Conservation (phyloP, 2,797 vertebrate species). For the Chaetophractus vellerosus region DNA sequence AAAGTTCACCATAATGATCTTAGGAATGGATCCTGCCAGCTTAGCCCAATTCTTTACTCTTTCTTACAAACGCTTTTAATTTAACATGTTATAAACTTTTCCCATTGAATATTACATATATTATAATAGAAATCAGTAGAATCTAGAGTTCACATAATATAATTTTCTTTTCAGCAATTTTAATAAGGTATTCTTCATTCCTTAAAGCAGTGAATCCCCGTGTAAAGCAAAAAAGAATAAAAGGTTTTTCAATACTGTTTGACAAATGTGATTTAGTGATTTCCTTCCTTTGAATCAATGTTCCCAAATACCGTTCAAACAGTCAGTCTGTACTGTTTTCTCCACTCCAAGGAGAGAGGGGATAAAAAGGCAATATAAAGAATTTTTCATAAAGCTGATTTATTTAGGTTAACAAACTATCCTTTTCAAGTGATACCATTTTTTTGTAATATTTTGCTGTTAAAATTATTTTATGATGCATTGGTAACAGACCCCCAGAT, state of each 20-base stretch:
- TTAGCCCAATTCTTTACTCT: not conserved
- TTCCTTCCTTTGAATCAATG: not conserved
- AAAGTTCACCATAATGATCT: not conserved
- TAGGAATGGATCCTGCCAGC: not conserved
- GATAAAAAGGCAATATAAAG: not conserved
- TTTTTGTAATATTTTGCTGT: conserved; percentile 23
- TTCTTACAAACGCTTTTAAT: conserved; percentile 18
- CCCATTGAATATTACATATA: not conserved
- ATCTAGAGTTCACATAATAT: not conserved
- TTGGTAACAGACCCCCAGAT: not conserved
- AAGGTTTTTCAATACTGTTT: conserved; percentile 12
- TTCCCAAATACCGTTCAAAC: not conserved
- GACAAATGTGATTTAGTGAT: conserved; percentile 25
- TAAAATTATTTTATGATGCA: conserved; percentile 45
- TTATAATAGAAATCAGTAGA: conserved; percentile 50
- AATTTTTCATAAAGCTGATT: conserved; percentile 37
- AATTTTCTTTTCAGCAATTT: conserved; percentile 53
- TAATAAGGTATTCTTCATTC: not conserved
- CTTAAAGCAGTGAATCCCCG: not conserved
- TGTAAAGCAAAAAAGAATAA: conserved; percentile 52
- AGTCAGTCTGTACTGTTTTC: not conserved
- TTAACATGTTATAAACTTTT: not conserved
- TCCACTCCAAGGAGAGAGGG: not conserved
- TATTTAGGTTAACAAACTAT: conserved; percentile 14
- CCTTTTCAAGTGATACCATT: conserved; percentile 17